Evolutionary conservation across 1,140 invertebrate species (phyloP).

Genomic region (Dendroctonus ponderosae): DNA sequence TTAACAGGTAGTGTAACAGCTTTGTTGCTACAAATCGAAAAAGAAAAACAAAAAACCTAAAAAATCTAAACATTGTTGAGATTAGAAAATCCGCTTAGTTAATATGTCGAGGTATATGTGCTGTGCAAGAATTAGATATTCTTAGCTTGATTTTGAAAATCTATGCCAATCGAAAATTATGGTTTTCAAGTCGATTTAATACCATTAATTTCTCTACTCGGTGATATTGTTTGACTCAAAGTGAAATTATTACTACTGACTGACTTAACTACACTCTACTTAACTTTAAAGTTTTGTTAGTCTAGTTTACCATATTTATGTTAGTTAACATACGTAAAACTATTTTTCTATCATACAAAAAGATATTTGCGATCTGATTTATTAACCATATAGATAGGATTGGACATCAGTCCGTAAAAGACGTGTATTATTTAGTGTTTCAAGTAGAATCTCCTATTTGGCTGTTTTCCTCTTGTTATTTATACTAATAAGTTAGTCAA

Average conservation of each 20-base stretch:
- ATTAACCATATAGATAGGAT: no score
- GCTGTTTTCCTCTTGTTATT: no score
- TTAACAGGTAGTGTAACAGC: background rate
- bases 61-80: background rate
- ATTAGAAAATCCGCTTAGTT: background rate
- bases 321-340: slow-evolving; percentile 5
- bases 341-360: slow-evolving; percentile 6
- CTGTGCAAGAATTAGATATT: background rate
- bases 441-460: no score
- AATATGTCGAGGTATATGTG: background rate
- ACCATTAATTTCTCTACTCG: background rate
- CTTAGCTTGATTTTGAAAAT: background rate
- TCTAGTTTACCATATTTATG: slow-evolving; percentile 14
- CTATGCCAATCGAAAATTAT: background rate
- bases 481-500: no score
- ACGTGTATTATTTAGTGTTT: no score
- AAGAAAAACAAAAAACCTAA: background rate
- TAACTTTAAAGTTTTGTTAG: slow-evolving; percentile 18
- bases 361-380: background rate
- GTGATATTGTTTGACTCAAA: background rate
- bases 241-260: slow-evolving; percentile 19
- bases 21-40: background rate
- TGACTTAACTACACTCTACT: slow-evolving; percentile 21
- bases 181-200: background rate
- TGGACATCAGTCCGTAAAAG: no score